These are phyloP conservation scores for Phalacrocorax carbo DNA, from an alignment of 2,113 vertebrate genomes.

Conservation along the genomic window DNA sequence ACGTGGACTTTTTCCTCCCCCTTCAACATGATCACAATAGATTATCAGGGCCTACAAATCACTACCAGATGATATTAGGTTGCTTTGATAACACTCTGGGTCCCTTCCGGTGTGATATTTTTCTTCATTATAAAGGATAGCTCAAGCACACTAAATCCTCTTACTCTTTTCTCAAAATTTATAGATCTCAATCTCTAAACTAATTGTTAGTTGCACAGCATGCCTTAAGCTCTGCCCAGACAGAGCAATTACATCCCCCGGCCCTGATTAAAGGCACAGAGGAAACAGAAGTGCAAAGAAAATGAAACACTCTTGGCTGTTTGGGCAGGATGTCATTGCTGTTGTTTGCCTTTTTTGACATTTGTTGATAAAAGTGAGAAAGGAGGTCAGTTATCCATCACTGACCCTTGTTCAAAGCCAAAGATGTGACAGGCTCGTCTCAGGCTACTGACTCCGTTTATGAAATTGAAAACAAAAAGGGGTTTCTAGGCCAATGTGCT, in stretches of 20 bases:
- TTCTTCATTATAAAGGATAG: constrained; percentile 78
- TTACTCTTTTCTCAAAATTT: constrained; percentile 79
- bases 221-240: constrained; percentile 79
- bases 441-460: neutral
- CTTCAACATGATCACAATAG: constrained; percentile 76
- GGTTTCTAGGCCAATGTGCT: neutral
- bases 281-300: constrained; percentile 80
- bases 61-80: constrained; percentile 87
- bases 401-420: constrained; percentile 40
- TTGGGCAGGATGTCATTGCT: constrained; percentile 84
- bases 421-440: constrained; percentile 33
- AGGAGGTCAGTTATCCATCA: constrained; percentile 62
- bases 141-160: constrained; percentile 76
- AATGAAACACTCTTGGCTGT: constrained; percentile 82
- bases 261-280: constrained; percentile 87
- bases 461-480: constrained; percentile 27
- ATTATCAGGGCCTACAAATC: constrained; percentile 83
- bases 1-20: constrained; percentile 45
- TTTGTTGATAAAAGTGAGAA: constrained; percentile 59
- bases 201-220: constrained; percentile 81
- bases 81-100: constrained; percentile 81
- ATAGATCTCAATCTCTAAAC: constrained; percentile 82
- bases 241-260: constrained; percentile 83
- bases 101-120: constrained; percentile 82
- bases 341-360: constrained; percentile 64